Conservation (phyloP, 2,888 invertebrate species). For the Pseudanteris insignis region DNA sequence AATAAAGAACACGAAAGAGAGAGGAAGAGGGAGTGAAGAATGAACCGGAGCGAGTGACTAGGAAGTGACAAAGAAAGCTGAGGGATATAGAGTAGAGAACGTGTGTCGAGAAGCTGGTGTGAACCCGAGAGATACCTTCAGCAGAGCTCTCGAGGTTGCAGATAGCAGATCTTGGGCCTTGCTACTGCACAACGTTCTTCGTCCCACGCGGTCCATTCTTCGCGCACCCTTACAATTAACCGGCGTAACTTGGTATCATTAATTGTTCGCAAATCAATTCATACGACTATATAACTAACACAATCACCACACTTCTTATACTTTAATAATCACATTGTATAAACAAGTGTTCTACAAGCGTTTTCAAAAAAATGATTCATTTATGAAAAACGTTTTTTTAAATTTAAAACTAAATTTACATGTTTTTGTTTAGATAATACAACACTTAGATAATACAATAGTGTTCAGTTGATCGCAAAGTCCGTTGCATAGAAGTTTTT, state of each 20-base stretch:
- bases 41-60: conserved; percentile 1
- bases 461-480: too few species aligned
- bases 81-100: conserved; percentile 27
- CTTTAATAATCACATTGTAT: too few species aligned
- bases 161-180: conserved; percentile 42
- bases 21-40: conserved; percentile 1
- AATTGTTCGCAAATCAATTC: conserved; percentile 36
- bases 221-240: conserved; percentile 54
- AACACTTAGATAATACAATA: too few species aligned
- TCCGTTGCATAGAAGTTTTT: too few species aligned
- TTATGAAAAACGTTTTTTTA: too few species aligned
- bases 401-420: too few species aligned
- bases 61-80: conserved; percentile 18
- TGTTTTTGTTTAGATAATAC: too few species aligned
- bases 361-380: too few species aligned
- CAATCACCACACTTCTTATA: too few species aligned
- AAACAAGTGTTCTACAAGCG: too few species aligned
- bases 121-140: conserved; percentile 43
- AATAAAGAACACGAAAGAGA: conserved; percentile 19
- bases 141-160: conserved; percentile 40
- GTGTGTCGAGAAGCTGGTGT: conserved; percentile 43
- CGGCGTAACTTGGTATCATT: conserved; percentile 56
- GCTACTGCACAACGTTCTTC: conserved; percentile 37
- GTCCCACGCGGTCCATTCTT: conserved; percentile 40
- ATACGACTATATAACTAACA: conserved; percentile 7